phyloP scores from a whole-genome alignment of 2,797 vertebrate species.

The Poliocrania exsul region DNA sequence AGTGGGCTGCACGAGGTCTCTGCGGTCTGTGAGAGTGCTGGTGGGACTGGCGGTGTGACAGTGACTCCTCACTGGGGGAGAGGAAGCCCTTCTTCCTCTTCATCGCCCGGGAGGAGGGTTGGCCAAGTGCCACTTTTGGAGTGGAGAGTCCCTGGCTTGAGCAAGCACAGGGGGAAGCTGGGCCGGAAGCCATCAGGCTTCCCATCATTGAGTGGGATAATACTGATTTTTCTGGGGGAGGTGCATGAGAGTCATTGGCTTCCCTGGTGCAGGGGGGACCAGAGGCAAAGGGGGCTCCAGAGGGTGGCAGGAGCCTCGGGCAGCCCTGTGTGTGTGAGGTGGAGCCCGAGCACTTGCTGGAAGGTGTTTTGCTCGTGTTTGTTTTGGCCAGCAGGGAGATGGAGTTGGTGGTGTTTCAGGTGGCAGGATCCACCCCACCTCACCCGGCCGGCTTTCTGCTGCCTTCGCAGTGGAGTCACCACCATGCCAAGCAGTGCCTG shows the following conservation, averaged over 20 bases:
- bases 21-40: not conserved
- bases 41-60: rapidly evolving
- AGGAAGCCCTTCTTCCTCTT: constrained; percentile 15
- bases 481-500: not conserved
- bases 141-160: not conserved
- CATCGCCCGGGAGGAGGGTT: not conserved
- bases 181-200: not conserved
- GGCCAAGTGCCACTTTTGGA: not conserved
- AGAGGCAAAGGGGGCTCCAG: not conserved
- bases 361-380: not conserved
- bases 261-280: rapidly evolving
- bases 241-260: rapidly evolving
- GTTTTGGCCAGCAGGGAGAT: not conserved
- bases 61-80: not conserved
- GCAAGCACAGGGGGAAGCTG: not conserved
- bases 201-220: not conserved
- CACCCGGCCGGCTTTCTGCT: not conserved
- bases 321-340: rapidly evolving
- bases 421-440: constrained; percentile 27
- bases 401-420: not conserved
- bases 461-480: not conserved
- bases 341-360: not conserved
- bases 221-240: not conserved
- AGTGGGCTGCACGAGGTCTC: not conserved
- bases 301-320: not conserved